phyloP scores from a whole-genome alignment of 2,888 invertebrate species.

The Philonicus albiceps region DNA sequence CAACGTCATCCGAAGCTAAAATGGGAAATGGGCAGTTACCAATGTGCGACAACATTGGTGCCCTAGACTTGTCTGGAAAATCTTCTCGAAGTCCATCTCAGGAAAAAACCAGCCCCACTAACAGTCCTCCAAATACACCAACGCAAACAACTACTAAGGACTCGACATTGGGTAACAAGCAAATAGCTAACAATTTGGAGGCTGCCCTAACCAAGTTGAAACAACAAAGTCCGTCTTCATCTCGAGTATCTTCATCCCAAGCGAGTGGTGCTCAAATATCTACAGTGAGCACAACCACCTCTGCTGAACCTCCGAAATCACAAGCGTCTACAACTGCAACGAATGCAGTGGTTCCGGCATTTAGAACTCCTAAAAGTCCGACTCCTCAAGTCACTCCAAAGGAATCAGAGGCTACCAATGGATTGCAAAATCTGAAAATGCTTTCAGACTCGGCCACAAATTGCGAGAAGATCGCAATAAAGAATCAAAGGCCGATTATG shows the following conservation, averaged over 20 bases:
- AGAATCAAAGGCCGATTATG: slow-evolving; percentile 50
- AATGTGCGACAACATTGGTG: slow-evolving; percentile 65
- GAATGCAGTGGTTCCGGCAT: not conserved
- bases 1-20: slow-evolving; percentile 54
- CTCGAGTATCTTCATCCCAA: not conserved
- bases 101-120: slow-evolving; percentile 49
- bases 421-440: slow-evolving; percentile 67
- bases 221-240: slow-evolving; percentile 52
- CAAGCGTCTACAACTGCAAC: not conserved
- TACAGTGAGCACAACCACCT: not conserved
- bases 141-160: slow-evolving; percentile 37
- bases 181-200: slow-evolving; percentile 55
- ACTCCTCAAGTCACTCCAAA: not conserved
- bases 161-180: slow-evolving; percentile 25
- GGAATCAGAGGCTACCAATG: not conserved
- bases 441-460: slow-evolving; percentile 63
- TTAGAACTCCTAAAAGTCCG: not conserved
- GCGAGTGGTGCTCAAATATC: slow-evolving; percentile 23
- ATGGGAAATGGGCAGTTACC: slow-evolving; percentile 50
- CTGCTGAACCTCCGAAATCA: not conserved
- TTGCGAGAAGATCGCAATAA: slow-evolving; percentile 57
- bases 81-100: slow-evolving; percentile 55
- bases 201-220: slow-evolving; percentile 61
- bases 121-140: slow-evolving; percentile 47
- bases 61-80: slow-evolving; percentile 66